Evolutionary conservation across 1,140 invertebrate species (phyloP).

Genomic region (Colletes latitarsis): DNA sequence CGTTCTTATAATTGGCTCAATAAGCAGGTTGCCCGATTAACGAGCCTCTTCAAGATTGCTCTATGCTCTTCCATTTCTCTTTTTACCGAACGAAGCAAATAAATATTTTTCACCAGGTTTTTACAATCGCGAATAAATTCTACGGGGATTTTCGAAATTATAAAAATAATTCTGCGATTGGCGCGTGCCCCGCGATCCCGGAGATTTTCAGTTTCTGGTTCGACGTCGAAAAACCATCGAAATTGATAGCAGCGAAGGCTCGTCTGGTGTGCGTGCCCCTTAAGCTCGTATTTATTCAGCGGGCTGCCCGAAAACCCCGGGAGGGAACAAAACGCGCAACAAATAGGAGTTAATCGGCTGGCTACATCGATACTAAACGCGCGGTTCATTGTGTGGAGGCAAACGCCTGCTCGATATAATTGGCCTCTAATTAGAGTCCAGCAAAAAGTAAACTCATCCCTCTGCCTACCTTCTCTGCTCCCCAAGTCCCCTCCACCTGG

Average conservation of each 20-base stretch:
- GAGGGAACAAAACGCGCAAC: constrained; percentile 69
- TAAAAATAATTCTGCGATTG: no score
- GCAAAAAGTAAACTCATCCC: constrained; percentile 72
- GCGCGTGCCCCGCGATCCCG: no score
- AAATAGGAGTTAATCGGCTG: constrained; percentile 72
- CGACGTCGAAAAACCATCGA: not conserved
- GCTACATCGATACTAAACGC: constrained; percentile 71
- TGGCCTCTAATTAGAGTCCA: constrained; percentile 73
- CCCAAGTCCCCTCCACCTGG: not conserved
- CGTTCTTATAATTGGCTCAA: constrained; percentile 79
- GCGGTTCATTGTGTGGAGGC: constrained; percentile 72
- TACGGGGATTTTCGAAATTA: no score
- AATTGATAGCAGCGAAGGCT: no score
- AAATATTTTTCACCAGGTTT: not conserved
- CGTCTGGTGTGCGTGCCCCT: constrained; percentile 55
- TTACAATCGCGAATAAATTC: no score
- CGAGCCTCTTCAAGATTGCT: constrained; percentile 26
- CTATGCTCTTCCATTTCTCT: constrained; percentile 26
- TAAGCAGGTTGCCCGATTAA: constrained; percentile 73
- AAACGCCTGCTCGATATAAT: constrained; percentile 76
- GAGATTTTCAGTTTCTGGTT: no score
- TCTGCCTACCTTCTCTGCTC: not conserved
- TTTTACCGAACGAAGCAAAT: not conserved
- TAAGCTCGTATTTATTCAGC: constrained; percentile 71
- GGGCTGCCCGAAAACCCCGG: constrained; percentile 57